Evolutionary conservation across 2,797 vertebrate genomes (phyloP).

Genomic region (Leptatherina wallacei): DNA sequence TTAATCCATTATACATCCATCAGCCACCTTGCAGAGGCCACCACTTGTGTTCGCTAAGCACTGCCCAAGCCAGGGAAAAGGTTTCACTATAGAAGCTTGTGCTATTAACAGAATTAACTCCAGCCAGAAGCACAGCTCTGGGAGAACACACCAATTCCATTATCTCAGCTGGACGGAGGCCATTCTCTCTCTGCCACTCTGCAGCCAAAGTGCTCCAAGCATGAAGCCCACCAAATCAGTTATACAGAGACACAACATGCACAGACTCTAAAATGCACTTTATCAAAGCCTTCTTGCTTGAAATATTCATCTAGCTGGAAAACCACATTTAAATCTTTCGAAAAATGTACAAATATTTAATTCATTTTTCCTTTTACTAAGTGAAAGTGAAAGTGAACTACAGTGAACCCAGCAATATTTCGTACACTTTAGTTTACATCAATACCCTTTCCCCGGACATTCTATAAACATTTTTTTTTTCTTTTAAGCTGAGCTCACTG

Average conservation of each 20-base stretch:
- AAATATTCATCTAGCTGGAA: constrained; percentile 82
- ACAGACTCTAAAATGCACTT: constrained; percentile 78
- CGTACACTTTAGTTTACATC: constrained; percentile 59
- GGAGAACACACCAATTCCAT: constrained; percentile 88
- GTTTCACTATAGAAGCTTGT: constrained; percentile 73
- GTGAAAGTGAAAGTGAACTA: constrained; percentile 52
- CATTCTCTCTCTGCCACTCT: constrained; percentile 73
- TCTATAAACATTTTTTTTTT: constrained; percentile 10
- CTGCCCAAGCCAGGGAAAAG: constrained; percentile 56
- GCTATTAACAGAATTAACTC: constrained; percentile 88
- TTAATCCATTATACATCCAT: constrained; percentile 85
- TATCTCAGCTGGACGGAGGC: constrained; percentile 85
- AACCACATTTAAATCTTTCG: constrained; percentile 75
- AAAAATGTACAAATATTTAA: constrained; percentile 69
- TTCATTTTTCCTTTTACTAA: constrained; percentile 49
- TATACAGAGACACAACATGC: constrained; percentile 74
- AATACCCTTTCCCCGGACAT: constrained; percentile 38
- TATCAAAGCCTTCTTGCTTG: constrained; percentile 76
- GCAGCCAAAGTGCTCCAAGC: constrained; percentile 79
- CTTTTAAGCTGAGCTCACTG: constrained; percentile 2
- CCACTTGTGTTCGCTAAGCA: constrained; percentile 61
- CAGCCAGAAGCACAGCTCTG: constrained; percentile 81
- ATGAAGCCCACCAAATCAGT: constrained; percentile 64
- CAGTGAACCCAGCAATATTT: constrained; percentile 55
- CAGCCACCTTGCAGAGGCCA: constrained; percentile 68